Evolutionary conservation across 2,113 vertebrate genomes (phyloP), one percentile per base, ranked within the genome.

Genomic region (Paraplagusia blochii): DNA sequence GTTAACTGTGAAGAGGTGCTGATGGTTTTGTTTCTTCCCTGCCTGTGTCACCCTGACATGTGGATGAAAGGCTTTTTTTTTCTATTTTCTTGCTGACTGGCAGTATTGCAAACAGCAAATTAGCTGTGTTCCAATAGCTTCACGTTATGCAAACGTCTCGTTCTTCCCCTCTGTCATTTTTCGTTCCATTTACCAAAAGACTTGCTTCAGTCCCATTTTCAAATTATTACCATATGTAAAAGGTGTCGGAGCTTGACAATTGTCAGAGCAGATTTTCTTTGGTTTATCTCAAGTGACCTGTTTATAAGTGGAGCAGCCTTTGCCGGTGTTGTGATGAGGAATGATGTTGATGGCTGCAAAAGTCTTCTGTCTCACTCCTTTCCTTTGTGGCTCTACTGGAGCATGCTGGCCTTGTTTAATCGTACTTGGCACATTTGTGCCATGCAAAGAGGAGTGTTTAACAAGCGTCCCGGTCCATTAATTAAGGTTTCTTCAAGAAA

Each of bases 1-100:
- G 89, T 89, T 90, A 87, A 89, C 87, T 88, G 86, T 72, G 69
- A 84, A 74, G 64, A 88, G 90, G 84, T 89, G 89, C 88, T 84
- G 84, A 84, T 88, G 76, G 66, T 52, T 80, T 73, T 67, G 69
- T 71, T 85, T 84, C 50, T 75, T 50, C 36, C 11, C 48, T 3
- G 1, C 63, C 66, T 33, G 65, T 80, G 59, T 73, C 75, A 77
- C 68, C 77, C 74, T 83, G 88, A 88, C 84, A 82, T 75, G 61
- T 54, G 70, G 54, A 81, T 86, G 49, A 44, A 66, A 63, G 58
- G 22, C 22, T 29, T 29, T 29, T 47, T n/a, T 72, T 82, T 82
- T 29, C 46, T n/a, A 70, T 82, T 82, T 82, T 82, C 53, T 66
- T 82, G 84, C 87, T 81, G 80, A 87, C 53, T 83, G 62, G 76